Evolutionary conservation across 2,888 invertebrate genomes (phyloP), one percentile per base, ranked within the genome.

Genomic region (Acholoe squamosa): DNA sequence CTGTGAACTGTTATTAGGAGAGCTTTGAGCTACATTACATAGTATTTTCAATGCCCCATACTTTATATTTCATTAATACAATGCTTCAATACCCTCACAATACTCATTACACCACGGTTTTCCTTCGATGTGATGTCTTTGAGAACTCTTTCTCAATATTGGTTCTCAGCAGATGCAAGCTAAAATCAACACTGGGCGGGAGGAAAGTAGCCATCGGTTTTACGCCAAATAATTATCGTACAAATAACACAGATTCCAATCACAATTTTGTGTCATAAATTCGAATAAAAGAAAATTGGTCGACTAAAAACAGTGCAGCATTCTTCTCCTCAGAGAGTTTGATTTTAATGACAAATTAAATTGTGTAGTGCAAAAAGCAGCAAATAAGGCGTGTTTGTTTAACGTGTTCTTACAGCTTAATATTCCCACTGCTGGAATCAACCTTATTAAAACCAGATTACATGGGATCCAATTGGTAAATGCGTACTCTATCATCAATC

Each of bases 361-460:
- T 3, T 61, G 5, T 61, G 22, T 14, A 3, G 61, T 19, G 22
- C 19, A 61, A 61, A 61, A 61, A 61, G 7, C 61, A 61, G 22
- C 61, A 61, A 61, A 61, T 61, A n/a, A 61, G 19, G 14, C 61
- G n/a, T n/a, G n/a, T n/a, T 3, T 61, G 61, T 14, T 61, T 61
- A 61, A 61, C 61, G 3, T 7, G 14, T 61, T 61, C 61, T 61
- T 61, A 61, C 61, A 7, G 22, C 22, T n/a, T 0, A 1, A n/a
- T 61, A 61, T 61, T n/a, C 61, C n/a, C 61, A 7, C n/a, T 61
- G 19, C 61, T 61, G 19, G 43, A 61, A 61, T 61, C n/a, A n/a
- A 19, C n/a, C 61, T 61, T n/a, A 61, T 61, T 61, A 61, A 61
- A 61, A 61, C n/a, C 19, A 61, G n/a, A 61, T 61, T n/a, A 61